Percentiles rank a stretch among this genome's conserved stretches.
phyloP scores from a whole-genome alignment of 1,140 invertebrate species.

The Physella acuta region DNA sequence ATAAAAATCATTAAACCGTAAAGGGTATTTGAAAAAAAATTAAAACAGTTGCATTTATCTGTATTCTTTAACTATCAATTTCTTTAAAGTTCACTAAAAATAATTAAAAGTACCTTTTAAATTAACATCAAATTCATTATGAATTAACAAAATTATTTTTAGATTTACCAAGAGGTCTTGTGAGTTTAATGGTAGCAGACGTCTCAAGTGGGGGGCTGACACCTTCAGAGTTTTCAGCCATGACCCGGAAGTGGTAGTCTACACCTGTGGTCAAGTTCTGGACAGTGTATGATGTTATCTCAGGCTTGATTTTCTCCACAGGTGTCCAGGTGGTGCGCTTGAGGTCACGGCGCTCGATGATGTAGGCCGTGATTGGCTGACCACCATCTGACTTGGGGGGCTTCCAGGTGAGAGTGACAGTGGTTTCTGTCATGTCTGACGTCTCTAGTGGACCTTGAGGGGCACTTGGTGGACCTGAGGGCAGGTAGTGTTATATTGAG shows the following conservation, averaged over 20 bases:
- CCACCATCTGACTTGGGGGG: constrained; percentile 90
- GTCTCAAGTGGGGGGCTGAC: constrained; percentile 82
- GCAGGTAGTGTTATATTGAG: no score
- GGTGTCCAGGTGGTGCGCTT: constrained; percentile 43
- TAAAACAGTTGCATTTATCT: no score
- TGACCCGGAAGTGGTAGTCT: constrained; percentile 94
- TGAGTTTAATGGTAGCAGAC: constrained; percentile 77
- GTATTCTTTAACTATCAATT: no score
- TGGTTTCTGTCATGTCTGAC: constrained; percentile 57
- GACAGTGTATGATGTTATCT: constrained; percentile 32
- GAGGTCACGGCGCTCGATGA: constrained; percentile 81
- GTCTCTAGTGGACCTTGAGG: constrained; percentile 67
- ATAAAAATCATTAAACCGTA: no score
- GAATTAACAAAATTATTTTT: no score
- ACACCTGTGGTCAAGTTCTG: constrained; percentile 76
- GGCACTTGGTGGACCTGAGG: constrained; percentile 62
- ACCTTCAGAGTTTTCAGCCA: constrained; percentile 95
- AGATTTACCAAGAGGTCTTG: constrained; percentile 10
- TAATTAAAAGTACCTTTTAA: no score
- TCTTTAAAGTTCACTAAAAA: no score
- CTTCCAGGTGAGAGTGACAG: constrained; percentile 49
- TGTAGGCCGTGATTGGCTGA: constrained; percentile 84
- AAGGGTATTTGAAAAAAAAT: no score
- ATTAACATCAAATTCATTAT: no score
- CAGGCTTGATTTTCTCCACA: constrained; percentile 38